Base-by-base conservation (phyloP, 2,888 invertebrate genomes). In the Hesperia comma region DNA sequence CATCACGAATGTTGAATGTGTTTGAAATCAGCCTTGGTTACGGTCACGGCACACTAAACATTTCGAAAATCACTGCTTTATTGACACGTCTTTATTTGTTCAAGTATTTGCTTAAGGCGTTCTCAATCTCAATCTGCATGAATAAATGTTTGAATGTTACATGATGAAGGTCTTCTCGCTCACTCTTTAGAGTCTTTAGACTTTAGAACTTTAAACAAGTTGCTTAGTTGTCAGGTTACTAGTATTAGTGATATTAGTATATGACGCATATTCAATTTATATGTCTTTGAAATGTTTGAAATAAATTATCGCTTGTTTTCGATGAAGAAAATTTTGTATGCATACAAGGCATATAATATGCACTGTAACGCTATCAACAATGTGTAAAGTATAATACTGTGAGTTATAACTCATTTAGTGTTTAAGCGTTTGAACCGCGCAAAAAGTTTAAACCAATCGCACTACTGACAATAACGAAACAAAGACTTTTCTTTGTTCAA, bases 11-110 rank as follows among this genome's bases (percentile, higher is more conserved):
- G 6, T 46, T 6, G 17, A 15, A 15, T 17, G 17, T 46, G 17
- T 46, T 46, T 46, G 7, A 46, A 49, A 58, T 61, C 33, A 55
- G 19, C 63, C 63, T 63, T 63, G 32, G 43, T 15, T 19, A 49
- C 14, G 43, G 15, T 51, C 46, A 55, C 46, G 46, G 32, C 46
- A 63, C 43, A 40, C 43, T 55, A 63, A 56, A 33, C 49, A 63
- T 63, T 56, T 56, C 63, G 56, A 56, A 63, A 63, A 63, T 56
- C 56, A 63, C 63, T 43, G 55, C 43, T 55, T 19, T 63, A 37
- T 63, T 56, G 33, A 56, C 56, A 40, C 56, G 26, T 46, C 49
- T 21, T 63, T 49, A 49, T 15, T 51, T 40, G 12, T 49, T 49
- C 49, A 0, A 49, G 2, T 57, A 14, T 63, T 63, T 63, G 63